Base-by-base conservation (phyloP, 2,888 invertebrate species). In the Pandemis corylana region DNA sequence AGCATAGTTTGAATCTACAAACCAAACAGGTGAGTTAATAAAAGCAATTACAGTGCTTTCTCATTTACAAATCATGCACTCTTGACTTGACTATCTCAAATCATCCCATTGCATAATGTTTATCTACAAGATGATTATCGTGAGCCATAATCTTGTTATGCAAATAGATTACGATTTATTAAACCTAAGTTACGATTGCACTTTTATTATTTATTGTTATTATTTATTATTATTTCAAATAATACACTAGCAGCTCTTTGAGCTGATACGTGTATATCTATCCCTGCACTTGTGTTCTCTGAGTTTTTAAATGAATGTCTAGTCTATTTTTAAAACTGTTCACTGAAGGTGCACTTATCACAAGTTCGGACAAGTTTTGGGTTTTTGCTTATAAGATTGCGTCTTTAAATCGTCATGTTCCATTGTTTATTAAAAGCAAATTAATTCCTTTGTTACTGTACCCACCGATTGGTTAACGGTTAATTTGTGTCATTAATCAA, bases 1-100 rank as follows among this genome's bases (percentile, higher is more conserved):
- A 53, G 13, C 53, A 53, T 53, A 53, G 53, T 53, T 53, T 53
- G 53, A n/a, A n/a, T 15, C 53, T 53, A 7, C 53, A 53, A 53
- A 53, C 53, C 53, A 15, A 53, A n/a, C 53, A 53, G 15, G 53
- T 53, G 15, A 53, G 53, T 53, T 7, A 53, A n/a, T n/a, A 6
- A 51, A 51, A 5, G 6, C 28, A 2, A n/a, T n/a, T 7, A 13
- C 5, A 15, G 15, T n/a, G 12, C 46, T 46, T 51, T 51, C n/a
- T 53, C 15, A 53, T 53, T 53, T 7, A 53, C 7, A 53, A 53
- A n/a, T 53, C 7, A 53, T 15, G 28, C 28, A 53, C 2, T 53
- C 51, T n/a, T 15, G 5, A n/a, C 6, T n/a, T 53, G n/a, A 15
- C 7, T 53, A 15, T 46, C 12, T 53, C 7, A 6, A n/a, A n/a